These are phyloP conservation scores for Lathronympha strigana DNA, from an alignment of 2,888 invertebrate genomes.

Conservation along the genomic window DNA sequence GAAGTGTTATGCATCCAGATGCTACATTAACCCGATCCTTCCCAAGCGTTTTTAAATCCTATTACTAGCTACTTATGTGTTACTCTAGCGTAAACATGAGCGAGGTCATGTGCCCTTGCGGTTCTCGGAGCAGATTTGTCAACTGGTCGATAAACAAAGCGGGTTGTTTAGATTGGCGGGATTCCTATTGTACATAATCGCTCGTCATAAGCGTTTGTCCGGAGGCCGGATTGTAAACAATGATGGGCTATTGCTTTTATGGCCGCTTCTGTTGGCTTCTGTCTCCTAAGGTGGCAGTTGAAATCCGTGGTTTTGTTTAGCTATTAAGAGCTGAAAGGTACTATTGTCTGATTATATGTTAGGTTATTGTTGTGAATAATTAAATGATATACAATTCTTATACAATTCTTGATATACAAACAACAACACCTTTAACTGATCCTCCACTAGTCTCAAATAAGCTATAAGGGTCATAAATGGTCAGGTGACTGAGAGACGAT, in stretches of 20 bases:
- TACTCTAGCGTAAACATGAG: neutral
- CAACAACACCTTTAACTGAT: neutral
- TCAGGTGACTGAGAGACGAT: too few relatives aligned
- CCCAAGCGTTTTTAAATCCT: neutral
- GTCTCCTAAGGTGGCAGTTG: constrained; percentile 6
- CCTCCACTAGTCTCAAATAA: too few relatives aligned
- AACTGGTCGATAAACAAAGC: constrained; percentile 52
- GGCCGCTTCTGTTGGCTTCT: constrained; percentile 18
- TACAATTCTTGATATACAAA: too few relatives aligned
- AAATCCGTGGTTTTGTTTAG: neutral
- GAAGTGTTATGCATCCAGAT: neutral
- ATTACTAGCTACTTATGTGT: neutral
- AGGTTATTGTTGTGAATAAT: neutral
- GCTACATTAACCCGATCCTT: neutral
- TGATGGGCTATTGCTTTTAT: constrained; percentile 51
- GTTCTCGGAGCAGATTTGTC: constrained; percentile 8
- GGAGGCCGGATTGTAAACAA: constrained; percentile 58
- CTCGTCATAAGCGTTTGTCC: constrained; percentile 55
- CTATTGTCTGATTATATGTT: constrained; percentile 3
- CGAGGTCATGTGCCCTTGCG: neutral
- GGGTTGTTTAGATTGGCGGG: constrained; percentile 49
- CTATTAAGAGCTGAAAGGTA: constrained; percentile 6
- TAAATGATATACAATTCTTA: too few relatives aligned
- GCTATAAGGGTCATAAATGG: too few relatives aligned
- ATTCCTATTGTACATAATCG: constrained; percentile 59